These are phyloP conservation scores for Coelopa frigida DNA, from an alignment of 1,140 invertebrate species.

Conservation along the genomic window DNA sequence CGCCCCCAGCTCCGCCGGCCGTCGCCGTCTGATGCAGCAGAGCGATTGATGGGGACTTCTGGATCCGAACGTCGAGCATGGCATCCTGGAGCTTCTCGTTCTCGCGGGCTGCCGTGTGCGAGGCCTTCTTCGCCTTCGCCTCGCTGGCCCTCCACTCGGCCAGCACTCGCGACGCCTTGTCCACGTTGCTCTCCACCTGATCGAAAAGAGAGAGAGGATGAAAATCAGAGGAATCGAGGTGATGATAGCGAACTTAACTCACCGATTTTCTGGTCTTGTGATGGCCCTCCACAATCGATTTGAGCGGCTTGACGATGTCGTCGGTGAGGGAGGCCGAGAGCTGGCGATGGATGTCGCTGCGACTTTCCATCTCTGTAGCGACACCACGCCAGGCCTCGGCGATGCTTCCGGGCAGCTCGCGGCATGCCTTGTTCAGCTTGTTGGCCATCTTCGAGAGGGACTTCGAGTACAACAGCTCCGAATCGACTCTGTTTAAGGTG, in stretches of 20 bases:
- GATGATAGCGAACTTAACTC: conserved; percentile 26
- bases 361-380: conserved; percentile 81
- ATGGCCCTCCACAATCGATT: conserved; percentile 61
- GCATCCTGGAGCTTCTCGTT: conserved; percentile 84
- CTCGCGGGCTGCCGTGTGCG: conserved; percentile 72
- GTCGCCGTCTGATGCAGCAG: conserved; percentile 45
- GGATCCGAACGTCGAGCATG: conserved; percentile 48
- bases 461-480: conserved; percentile 85
- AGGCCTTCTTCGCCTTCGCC: conserved; percentile 78
- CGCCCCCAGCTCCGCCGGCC: too few species aligned
- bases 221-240: not conserved
- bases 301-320: conserved; percentile 84
- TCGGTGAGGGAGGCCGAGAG: conserved; percentile 71
- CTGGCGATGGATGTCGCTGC: conserved; percentile 78
- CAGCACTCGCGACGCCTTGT: conserved; percentile 74
- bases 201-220: not conserved
- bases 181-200: conserved; percentile 72
- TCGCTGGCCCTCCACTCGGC: conserved; percentile 79
- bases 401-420: conserved; percentile 71
- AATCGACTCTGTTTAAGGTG: conserved; percentile 65
- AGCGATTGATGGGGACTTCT: conserved; percentile 46
- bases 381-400: conserved; percentile 85
- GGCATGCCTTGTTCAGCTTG: conserved; percentile 75
- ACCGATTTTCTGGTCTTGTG: conserved; percentile 67
- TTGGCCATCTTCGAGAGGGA: conserved; percentile 76